Conservation (phyloP, 2,888 invertebrate genomes). For the Leptinotarsa tumamoca region DNA sequence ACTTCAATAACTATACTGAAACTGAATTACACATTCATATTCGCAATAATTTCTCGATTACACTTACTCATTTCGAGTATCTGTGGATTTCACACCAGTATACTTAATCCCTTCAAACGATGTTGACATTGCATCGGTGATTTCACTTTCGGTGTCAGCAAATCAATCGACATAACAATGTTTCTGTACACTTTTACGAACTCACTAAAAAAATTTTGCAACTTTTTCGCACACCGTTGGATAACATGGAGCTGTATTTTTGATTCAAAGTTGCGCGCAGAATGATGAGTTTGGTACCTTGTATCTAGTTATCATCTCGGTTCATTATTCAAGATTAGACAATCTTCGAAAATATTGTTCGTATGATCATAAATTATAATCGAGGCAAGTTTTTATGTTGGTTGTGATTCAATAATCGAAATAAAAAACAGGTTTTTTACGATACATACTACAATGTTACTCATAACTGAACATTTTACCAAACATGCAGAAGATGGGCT, state of each 20-base stretch:
- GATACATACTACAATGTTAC: too few relatives aligned
- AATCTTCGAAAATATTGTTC: too few relatives aligned
- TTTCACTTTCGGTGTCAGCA: background rate
- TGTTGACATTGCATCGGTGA: slow-evolving; percentile 5
- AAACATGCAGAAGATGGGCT: too few relatives aligned
- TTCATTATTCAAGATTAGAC: too few relatives aligned
- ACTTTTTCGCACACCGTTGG: background rate
- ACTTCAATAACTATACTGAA: background rate
- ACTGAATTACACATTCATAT: background rate
- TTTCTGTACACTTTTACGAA: slow-evolving; percentile 1
- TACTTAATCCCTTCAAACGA: background rate
- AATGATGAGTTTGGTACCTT: background rate
- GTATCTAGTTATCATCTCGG: too few relatives aligned
- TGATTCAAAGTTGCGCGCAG: background rate
- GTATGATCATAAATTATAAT: too few relatives aligned
- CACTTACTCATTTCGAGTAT: slow-evolving; percentile 7
- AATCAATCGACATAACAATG: slow-evolving; percentile 7
- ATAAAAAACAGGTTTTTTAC: too few relatives aligned
- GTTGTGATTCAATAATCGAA: too few relatives aligned
- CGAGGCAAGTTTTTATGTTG: too few relatives aligned
- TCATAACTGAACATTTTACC: too few relatives aligned
- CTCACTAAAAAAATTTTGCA: background rate
- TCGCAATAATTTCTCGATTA: background rate
- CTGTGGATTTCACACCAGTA: background rate
- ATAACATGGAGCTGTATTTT: background rate